A percentile compares a stretch with the other conserved stretches of the same genome.
Evolutionary conservation across 2,888 invertebrate species (phyloP).

Genomic region (Chloroclysta siterata): DNA sequence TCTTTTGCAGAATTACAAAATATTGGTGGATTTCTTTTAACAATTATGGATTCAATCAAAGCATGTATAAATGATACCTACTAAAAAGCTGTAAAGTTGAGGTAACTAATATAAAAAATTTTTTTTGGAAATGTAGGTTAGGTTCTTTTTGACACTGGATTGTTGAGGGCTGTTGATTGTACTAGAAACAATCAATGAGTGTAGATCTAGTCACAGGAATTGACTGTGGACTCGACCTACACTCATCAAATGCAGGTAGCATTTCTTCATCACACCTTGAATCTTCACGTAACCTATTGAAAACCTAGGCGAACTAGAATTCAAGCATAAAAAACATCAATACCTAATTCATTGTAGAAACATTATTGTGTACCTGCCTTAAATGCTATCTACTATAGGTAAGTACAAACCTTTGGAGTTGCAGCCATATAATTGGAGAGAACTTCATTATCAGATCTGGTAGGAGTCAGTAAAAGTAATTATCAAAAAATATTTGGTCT

Average conservation of each 20-base stretch:
- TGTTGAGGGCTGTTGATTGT: conserved; percentile 14
- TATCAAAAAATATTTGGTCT: not conserved
- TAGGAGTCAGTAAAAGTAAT: conserved; percentile 36
- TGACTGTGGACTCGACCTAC: conserved; percentile 89
- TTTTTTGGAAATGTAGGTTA: not conserved
- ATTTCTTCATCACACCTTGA: conserved; percentile 32
- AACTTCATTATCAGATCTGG: conserved; percentile 76
- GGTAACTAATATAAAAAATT: too few relatives aligned
- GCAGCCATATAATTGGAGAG: conserved; percentile 74
- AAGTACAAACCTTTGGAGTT: conserved; percentile 67
- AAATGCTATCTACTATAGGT: too few relatives aligned
- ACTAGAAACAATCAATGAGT: conserved; percentile 89
- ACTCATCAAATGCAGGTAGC: conserved; percentile 85
- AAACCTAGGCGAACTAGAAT: not conserved
- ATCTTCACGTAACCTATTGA: conserved; percentile 5
- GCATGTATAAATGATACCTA: too few relatives aligned
- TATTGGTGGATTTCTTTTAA: too few relatives aligned
- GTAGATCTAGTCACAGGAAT: conserved; percentile 93
- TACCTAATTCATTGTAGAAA: too few relatives aligned
- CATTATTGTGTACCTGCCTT: too few relatives aligned
- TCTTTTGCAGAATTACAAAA: not conserved
- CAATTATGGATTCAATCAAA: too few relatives aligned
- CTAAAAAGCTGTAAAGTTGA: too few relatives aligned
- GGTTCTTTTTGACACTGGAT: conserved; percentile 7
- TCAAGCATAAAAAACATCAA: not conserved